Evolutionary conservation across 2,797 vertebrate genomes (phyloP).

Genomic region (Poecilia velifera): DNA sequence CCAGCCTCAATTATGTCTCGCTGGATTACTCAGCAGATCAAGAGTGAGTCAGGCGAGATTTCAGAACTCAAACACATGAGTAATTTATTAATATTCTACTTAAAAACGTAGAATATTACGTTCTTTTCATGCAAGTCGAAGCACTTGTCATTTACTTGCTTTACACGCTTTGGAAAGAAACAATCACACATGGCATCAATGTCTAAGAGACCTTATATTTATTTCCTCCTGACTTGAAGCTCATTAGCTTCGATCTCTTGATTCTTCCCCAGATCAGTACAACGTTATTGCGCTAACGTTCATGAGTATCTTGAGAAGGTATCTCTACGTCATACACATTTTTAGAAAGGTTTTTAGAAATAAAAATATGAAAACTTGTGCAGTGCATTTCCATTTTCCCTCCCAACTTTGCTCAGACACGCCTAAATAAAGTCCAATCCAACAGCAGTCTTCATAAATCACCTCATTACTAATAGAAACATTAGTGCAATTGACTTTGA

Average conservation of each 20-base stretch:
- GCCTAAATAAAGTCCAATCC: not conserved
- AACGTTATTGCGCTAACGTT: not conserved
- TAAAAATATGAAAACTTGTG: not conserved
- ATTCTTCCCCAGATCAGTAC: not conserved
- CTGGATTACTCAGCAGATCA: slow-evolving; percentile 51
- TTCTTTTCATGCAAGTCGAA: not conserved
- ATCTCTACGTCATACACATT: not conserved
- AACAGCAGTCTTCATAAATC: not conserved
- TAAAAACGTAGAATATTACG: too few relatives aligned
- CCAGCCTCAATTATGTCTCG: slow-evolving; percentile 24
- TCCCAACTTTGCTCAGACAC: not conserved
- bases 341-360: not conserved
- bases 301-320: not conserved
- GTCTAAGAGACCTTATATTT: not conserved
- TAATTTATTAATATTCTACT: slow-evolving; percentile 47
- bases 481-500: not conserved
- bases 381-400: not conserved
- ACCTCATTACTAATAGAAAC: not conserved
- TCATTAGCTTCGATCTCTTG: not conserved
- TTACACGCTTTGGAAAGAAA: not conserved
- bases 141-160: not conserved
- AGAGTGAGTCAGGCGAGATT: slow-evolving; percentile 45
- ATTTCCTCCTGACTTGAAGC: not conserved
- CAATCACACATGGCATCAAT: not conserved
- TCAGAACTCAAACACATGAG: slow-evolving; percentile 44